Evolutionary conservation across 2,888 invertebrate genomes (phyloP).

Genomic region (Uloborus plumipes): DNA sequence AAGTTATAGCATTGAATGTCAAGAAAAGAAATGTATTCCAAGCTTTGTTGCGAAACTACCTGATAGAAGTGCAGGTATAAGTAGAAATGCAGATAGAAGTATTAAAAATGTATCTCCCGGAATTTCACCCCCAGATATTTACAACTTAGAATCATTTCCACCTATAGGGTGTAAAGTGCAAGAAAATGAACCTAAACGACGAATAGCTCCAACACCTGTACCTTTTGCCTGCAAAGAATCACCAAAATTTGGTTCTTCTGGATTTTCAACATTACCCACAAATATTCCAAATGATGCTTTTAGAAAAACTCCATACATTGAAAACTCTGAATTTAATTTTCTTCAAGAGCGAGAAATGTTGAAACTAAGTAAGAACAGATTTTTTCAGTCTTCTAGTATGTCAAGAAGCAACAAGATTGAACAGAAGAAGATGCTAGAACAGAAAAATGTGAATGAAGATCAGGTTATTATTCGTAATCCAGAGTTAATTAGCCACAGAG

Average conservation of each 20-base stretch:
- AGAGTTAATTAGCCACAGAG: slow-evolving; percentile 73
- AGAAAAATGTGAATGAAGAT: neutral
- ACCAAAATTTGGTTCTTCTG: slow-evolving; percentile 29
- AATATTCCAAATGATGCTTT: slow-evolving; percentile 32
- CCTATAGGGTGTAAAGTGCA: slow-evolving; percentile 15
- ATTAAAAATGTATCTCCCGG: no score
- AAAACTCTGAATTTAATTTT: slow-evolving; percentile 8
- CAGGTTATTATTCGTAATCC: slow-evolving; percentile 39
- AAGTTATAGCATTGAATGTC: no score
- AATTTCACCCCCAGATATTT: slow-evolving; percentile 3
- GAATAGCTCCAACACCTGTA: slow-evolving; percentile 51
- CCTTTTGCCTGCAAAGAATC: slow-evolving; percentile 8
- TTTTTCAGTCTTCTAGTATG: neutral
- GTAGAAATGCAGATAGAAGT: no score
- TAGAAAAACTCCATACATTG: slow-evolving; percentile 6
- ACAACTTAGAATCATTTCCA: neutral
- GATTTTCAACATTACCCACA: slow-evolving; percentile 3
- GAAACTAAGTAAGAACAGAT: slow-evolving; percentile 21
- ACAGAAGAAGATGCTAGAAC: no score
- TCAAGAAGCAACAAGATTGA: no score
- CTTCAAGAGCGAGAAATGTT: slow-evolving; percentile 47
- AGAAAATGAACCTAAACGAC: neutral
- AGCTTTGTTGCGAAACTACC: no score
- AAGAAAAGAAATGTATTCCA: no score
- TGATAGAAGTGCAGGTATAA: no score